Percentiles rank a stretch among this genome's conserved stretches.
Conservation (phyloP, 2,888 invertebrate species). For the Fissipunctia ypsillon region DNA sequence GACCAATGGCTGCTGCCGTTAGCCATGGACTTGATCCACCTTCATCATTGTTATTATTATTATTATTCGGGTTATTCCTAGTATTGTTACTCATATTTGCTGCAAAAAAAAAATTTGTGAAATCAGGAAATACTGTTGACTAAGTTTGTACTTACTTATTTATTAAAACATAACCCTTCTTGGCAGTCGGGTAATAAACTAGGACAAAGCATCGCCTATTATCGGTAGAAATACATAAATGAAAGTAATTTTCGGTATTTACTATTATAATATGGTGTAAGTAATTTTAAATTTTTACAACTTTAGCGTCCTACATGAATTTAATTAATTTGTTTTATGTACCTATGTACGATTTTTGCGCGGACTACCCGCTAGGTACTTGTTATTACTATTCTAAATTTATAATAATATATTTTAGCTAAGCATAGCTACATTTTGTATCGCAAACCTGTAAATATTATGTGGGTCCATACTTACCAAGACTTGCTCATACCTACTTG, state of each 20-base stretch:
- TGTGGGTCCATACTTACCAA: too few relatives aligned
- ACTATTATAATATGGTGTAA: too few relatives aligned
- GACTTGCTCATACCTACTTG: too few relatives aligned
- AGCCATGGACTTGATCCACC: slow-evolving; percentile 29
- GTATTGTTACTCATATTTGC: slow-evolving; percentile 42
- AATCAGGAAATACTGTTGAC: not conserved
- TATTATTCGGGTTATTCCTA: slow-evolving; percentile 25
- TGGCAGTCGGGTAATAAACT: not conserved
- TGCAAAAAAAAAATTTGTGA: not conserved
- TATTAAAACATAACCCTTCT: not conserved
- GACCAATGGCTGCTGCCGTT: slow-evolving; percentile 44
- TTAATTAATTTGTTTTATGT: too few relatives aligned
- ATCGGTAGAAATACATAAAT: not conserved
- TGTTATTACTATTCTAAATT: too few relatives aligned
- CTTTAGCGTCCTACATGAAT: too few relatives aligned
- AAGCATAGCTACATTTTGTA: too few relatives aligned
- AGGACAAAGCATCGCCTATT: not conserved
- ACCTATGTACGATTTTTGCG: too few relatives aligned
- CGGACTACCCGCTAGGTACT: too few relatives aligned
- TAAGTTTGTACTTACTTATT: not conserved
- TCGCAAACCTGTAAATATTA: too few relatives aligned
- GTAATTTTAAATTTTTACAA: too few relatives aligned
- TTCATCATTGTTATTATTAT: slow-evolving; percentile 15
- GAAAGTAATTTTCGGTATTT: not conserved
- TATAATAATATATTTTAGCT: too few relatives aligned